Conservation (phyloP, 2,797 vertebrate genomes). For the Megaceryle alcyon region DNA sequence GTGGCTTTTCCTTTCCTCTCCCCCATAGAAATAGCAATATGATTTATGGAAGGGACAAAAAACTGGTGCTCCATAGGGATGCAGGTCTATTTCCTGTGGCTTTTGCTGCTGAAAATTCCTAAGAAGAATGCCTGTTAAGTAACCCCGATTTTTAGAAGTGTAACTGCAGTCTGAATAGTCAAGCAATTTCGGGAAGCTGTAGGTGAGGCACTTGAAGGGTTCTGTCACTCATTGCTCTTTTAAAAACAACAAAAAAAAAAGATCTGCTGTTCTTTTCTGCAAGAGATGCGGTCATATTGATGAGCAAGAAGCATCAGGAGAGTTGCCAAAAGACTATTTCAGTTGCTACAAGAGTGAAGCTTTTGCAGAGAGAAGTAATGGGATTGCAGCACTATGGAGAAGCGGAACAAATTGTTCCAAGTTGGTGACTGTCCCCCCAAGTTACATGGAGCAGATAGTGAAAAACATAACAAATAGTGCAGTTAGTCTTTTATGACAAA, state of each 20-base stretch:
- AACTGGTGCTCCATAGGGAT: accelerated
- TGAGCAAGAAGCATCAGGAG: neutral
- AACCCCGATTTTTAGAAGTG: neutral
- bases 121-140: neutral
- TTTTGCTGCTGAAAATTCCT: neutral
- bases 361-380: neutral
- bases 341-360: neutral
- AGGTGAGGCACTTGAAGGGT: neutral
- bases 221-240: neutral
- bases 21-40: neutral
- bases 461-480: neutral
- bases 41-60: neutral
- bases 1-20: neutral
- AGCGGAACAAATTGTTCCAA: neutral
- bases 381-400: neutral
- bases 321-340: neutral
- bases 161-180: neutral
- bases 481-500: neutral
- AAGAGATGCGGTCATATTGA: neutral
- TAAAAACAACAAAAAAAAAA: neutral
- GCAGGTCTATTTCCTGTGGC: neutral
- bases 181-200: neutral
- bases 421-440: neutral
- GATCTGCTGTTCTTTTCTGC: neutral
- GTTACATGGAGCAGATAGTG: neutral